Percentiles rank a stretch among this genome's conserved stretches.
Conservation (phyloP, 2,888 invertebrate species). For the Idaea dimidiata region DNA sequence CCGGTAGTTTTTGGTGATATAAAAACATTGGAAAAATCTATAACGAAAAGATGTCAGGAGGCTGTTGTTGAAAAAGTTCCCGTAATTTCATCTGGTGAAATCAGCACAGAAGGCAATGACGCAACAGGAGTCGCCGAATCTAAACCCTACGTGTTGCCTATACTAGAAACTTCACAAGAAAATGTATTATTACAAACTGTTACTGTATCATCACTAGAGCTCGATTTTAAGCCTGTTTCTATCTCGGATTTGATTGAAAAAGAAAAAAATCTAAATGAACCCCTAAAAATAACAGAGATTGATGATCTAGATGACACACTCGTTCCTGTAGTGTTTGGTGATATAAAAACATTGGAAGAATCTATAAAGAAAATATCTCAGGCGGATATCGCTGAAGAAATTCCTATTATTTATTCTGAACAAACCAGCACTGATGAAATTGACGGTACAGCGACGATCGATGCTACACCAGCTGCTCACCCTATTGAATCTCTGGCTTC, state of each 20-base stretch:
- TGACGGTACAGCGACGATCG: background rate
- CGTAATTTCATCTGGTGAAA: slow-evolving; percentile 15
- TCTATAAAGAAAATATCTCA: slow-evolving; percentile 30
- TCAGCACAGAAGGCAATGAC: background rate
- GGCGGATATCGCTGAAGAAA: slow-evolving; percentile 6
- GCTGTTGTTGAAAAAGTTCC: slow-evolving; percentile 11
- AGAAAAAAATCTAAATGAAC: background rate
- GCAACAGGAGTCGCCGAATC: background rate
- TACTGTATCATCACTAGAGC: background rate
- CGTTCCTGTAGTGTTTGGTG: slow-evolving; percentile 56
- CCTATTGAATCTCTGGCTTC: background rate
- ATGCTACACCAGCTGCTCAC: background rate
- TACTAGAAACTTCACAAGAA: slow-evolving; percentile 10
- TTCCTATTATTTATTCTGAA: slow-evolving; percentile 16
- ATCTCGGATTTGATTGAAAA: slow-evolving; percentile 9
- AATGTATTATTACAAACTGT: slow-evolving; percentile 6
- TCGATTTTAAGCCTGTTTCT: slow-evolving; percentile 28
- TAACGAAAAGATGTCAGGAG: slow-evolving; percentile 24
- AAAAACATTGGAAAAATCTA: slow-evolving; percentile 38
- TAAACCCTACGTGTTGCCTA: background rate
- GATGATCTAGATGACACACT: slow-evolving; percentile 47
- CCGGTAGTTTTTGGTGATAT: slow-evolving; percentile 55
- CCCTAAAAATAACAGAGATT: slow-evolving; percentile 30
- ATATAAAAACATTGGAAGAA: slow-evolving; percentile 40
- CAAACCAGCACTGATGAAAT: background rate